Evolutionary conservation across 2,797 vertebrate genomes (phyloP), one percentile per base, ranked within the genome.

Genomic region (Siniperca obscura): DNA sequence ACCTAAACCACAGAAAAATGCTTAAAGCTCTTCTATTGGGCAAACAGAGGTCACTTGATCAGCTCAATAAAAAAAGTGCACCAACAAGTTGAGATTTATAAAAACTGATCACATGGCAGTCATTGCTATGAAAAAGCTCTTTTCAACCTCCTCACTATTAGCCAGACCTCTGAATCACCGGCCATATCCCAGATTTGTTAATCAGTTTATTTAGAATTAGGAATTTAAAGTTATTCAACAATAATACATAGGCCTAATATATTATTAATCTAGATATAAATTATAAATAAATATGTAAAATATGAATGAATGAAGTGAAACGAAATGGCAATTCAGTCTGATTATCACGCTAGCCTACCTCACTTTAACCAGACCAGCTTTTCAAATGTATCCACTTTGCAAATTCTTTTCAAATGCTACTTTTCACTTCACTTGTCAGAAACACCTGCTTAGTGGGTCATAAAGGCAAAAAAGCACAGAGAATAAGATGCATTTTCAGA

Each of bases 401-500:
- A 13, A 65, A 22, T 40, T 74, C 36, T 67, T 85, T 34, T 42
- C 4, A 40, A 61, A 46, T 5, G 36, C 14, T 17, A 0, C 34
- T 57, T 46, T 25, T 34, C 21, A 22, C 7, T 22, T 60, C 7
- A 22, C 7, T 25, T 60, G 11, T 59, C 12, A 70, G 42, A 38
- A 77, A 53, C 74, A 83, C 36, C 75, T 89, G 79, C 70, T 27
- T 42, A 1, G 22, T 7, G 21, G 36, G 9, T 57, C 65, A 74
- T 40, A 44, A 11, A 66, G 69, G 57, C 22, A 65, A 48, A 73
- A 36, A 57, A 25, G 60, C 30, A 11, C 5, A 72, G 67, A 66
- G 46, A 79, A 60, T 57, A 56, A 84, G 62, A 62, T 66, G 64
- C 76, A 83, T 82, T 85, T 81, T 76, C 27, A 78, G 74, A 67